Evolutionary conservation across 2,113 vertebrate species (phyloP), one percentile per base, ranked within the genome.

Genomic region (Oncorhynchus clarkii): DNA sequence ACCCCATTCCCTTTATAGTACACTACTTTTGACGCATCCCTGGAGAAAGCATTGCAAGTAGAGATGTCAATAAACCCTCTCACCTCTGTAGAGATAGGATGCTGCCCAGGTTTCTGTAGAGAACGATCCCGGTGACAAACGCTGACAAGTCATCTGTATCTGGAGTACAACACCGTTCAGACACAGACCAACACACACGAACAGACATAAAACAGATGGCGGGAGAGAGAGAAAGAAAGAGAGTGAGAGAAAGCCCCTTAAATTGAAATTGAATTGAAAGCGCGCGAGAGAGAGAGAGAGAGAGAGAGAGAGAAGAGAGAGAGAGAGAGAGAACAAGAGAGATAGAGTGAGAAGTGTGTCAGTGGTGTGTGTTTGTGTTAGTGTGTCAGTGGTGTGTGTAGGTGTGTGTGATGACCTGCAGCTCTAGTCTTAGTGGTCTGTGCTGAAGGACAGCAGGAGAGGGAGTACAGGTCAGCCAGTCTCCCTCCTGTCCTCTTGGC

Each of bases 1-100:
- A 54, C 16, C 12, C 51, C 16, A 18, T 54, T 54, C 16, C 4
- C 51, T 54, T 14, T 4, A 54, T 16, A 54, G 3, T 13, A 2
- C 49, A 54, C 49, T 54, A 6, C 49, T 54, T 54, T 18, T 54
- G 51, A 54, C 16, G 16, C 51, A 54, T 14, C 12, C 16, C 16
- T 16, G 51, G 51, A 54, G 16, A 18, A 18, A 54, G 14, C 12
- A 18, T 54, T 54, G 16, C 2, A 11, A 45, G 39, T 54, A 54
- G 51, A 54, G 51, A 54, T 5, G 51, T 18, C 51, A 54, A 3
- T 45, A 45, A 45, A 45, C 16, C 51, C 12, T 54, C 92, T 92
- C 92, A 99, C 98, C 96, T 96, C 89, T 98, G 96, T 78, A 98
- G 91, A 51, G 92, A 92, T 78, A 99, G 93, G 77, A 99, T 94